These are phyloP conservation scores for Plagodis pulveraria DNA, from an alignment of 2,888 invertebrate species.

Conservation along the genomic window DNA sequence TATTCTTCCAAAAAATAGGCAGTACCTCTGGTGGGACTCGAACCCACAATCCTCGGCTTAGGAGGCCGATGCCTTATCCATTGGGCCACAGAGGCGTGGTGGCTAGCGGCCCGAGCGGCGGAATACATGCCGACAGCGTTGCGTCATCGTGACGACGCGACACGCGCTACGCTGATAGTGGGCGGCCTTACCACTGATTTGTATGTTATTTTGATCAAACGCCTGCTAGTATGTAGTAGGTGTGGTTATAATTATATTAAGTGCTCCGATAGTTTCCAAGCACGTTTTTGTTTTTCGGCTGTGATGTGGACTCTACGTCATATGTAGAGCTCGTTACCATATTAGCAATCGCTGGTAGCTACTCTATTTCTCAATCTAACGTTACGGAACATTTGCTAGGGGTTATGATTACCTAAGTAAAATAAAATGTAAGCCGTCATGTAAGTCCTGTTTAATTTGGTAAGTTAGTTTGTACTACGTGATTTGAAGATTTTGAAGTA, in stretches of 20 bases:
- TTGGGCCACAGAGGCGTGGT: conserved; percentile 93
- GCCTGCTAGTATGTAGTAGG: conserved; percentile 20
- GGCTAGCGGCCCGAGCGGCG: conserved; percentile 93
- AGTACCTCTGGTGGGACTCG: conserved; percentile 93
- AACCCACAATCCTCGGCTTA: conserved; percentile 94
- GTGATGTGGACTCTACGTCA: conserved; percentile 4
- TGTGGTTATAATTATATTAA: conserved; percentile 26
- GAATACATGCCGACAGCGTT: conserved; percentile 54
- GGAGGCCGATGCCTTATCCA: conserved; percentile 94
- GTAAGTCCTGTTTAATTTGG: too few species aligned
- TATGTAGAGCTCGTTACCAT: conserved; percentile 1
- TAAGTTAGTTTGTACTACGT: too few species aligned
- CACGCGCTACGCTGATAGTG: conserved; percentile 43
- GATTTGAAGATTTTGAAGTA: too few species aligned
- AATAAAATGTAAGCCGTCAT: too few species aligned
- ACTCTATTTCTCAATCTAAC: background rate
- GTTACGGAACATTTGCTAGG: too few species aligned
- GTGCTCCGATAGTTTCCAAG: conserved; percentile 16
- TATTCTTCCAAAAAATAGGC: conserved; percentile 24
- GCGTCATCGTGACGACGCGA: conserved; percentile 56
- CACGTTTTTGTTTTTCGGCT: conserved; percentile 7
- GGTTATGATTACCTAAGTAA: too few species aligned
- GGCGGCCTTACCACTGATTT: conserved; percentile 54
- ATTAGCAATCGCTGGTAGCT: background rate
- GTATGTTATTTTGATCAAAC: conserved; percentile 41